Base-by-base conservation (phyloP, 1,140 invertebrate genomes). In the Ceratoteleas bidentatus region DNA sequence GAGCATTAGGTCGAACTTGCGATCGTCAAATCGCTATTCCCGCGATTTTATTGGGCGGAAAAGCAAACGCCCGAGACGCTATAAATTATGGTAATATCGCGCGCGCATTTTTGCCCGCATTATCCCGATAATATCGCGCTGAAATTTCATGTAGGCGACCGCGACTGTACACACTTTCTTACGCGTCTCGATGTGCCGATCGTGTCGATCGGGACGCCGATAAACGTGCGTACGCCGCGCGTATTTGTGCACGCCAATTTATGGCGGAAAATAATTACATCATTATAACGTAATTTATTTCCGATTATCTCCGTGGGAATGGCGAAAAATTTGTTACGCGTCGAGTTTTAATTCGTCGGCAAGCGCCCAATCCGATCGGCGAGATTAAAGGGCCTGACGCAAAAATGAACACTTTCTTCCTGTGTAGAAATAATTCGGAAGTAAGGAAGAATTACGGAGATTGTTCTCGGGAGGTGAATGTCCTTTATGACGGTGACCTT, bases 131-230 rank as follows among this genome's bases (percentile, higher is more conserved):
- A 50, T 70, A 81, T 81, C 72, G 0, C 60, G 58, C 16, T 57
- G 60, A 81, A 65, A 81, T 75, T 81, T 81, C 78, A 75, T 81
- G 78, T 81, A 72, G 50, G 24, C 61, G 50, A 56, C 66, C 38
- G 65, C 50, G 64, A 36, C 47, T 24, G 33, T 68, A 69, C 77
- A 62, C 65, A 74, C 77, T 69, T 52, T 56, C 64, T 74, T 74
- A 81, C 57, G 77, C 78, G 61, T 43, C 52, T 14, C 54, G 50
- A 81, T 81, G 74, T 81, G 64, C 65, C 72, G 72, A 81, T 81
- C 79, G 79, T 54, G 70, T 70, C 50, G 77, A 80, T 80, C 43
- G 43, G n/a, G 0, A 54, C 77, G 49, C 68, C 78, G 78, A 81
- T 81, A 81, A 75, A 53, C 58, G 13, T 43, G 70, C 60, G 70